These are phyloP conservation scores for Moxostoma hubbsi DNA, from an alignment of 2,797 vertebrate genomes.

Conservation along the genomic window DNA sequence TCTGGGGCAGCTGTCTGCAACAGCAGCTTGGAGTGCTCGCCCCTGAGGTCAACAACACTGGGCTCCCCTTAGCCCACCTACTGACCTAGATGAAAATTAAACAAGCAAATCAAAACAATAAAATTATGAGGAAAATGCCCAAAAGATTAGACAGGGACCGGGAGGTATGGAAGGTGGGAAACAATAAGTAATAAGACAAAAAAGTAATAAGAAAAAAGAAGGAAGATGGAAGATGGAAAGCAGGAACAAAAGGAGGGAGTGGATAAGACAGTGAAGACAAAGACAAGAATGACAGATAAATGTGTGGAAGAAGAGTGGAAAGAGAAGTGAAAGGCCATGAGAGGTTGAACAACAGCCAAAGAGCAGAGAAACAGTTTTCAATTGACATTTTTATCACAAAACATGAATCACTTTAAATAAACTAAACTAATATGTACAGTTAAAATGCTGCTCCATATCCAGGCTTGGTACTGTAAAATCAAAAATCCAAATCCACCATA, in stretches of 20 bases:
- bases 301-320: slow-evolving; percentile 73
- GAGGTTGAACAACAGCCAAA: slow-evolving; percentile 64
- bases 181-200: slow-evolving; percentile 46
- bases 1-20: slow-evolving; percentile 95
- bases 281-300: slow-evolving; percentile 52
- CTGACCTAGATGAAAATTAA: slow-evolving; percentile 92
- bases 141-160: slow-evolving; percentile 50
- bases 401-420: not conserved
- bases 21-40: slow-evolving; percentile 89
- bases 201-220: slow-evolving; percentile 30
- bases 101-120: slow-evolving; percentile 87
- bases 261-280: slow-evolving; percentile 21
- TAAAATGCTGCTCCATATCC: too few species aligned
- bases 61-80: slow-evolving; percentile 91
- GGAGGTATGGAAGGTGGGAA: slow-evolving; percentile 48
- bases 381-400: slow-evolving; percentile 15
- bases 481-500: too few species aligned
- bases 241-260: not conserved
- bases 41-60: slow-evolving; percentile 86
- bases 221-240: slow-evolving; percentile 23
- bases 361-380: slow-evolving; percentile 49
- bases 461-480: too few species aligned
- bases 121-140: slow-evolving; percentile 71
- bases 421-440: too few species aligned
- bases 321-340: slow-evolving; percentile 76